Evolutionary conservation across 64 coral and sea anemone species (phyloP), one percentile per base, ranked within the genome.

Genomic region (Hydrozoanthus tunicans): DNA sequence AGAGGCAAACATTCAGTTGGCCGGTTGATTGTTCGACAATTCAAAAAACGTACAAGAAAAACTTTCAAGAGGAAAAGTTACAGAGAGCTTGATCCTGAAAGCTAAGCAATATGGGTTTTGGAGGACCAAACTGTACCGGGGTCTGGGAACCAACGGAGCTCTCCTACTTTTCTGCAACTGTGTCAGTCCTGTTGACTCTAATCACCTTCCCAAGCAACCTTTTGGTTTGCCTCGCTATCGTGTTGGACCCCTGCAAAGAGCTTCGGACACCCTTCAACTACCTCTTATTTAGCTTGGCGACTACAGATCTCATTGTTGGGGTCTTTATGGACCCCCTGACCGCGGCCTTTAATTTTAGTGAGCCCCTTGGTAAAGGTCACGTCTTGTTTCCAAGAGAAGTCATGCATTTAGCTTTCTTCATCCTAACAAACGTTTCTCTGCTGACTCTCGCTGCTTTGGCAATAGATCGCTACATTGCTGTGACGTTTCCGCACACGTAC

Each of bases 191-290:
- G 67, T 53, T 90, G 3, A 7, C 58, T 0, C 79, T 94, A 4
- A 9, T 94, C 55, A 96, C 94, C 2, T 58, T 93, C 51, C 91
- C 94, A 3, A 92, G 91, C 3, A 96, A 93, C 24, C 53, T 93
- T 14, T n/a, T 96, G n/a, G 84, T 93, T 15, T 96, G 94, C 79
- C 71, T 89, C 0, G 94, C 94, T 15, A 86, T 96, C 23, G 62
- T 96, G 56, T 79, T 91, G 56, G 94, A 96, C 43, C 94, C 94
- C 3, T 96, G 72, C 81, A 85, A 78, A 17, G 89, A 96, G 7
- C 86, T 96, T 4, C 89, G 92, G 73, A 96, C 94, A 5, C 88
- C 94, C 6, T 93, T 93, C n/a, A 90, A 85, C 58, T 93, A 91
- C 57, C 84, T 96, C n/a, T 58, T 95, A 2, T 15, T 95, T 8